Evolutionary conservation across 2,113 vertebrate genomes (phyloP).

Genomic region (Nicator chloris): DNA sequence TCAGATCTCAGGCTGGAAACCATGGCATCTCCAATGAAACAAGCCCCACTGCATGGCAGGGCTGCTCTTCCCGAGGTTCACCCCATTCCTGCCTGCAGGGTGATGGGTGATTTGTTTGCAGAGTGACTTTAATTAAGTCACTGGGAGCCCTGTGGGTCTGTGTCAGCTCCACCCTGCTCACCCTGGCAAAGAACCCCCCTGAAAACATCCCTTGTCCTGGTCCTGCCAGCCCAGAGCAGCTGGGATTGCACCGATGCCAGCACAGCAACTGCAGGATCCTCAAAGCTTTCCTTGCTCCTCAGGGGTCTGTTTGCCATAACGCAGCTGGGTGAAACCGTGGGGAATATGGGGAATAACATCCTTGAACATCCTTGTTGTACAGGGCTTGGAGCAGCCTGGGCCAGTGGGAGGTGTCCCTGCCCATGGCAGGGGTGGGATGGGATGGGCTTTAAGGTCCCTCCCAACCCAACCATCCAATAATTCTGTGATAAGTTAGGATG

Average conservation of each 20-base stretch:
- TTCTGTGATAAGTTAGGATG: neutral
- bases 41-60: neutral
- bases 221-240: neutral
- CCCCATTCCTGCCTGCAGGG: neutral
- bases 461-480: neutral
- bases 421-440: rapidly evolving
- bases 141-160: neutral
- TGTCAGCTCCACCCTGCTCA: neutral
- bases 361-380: neutral
- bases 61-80: neutral
- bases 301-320: neutral
- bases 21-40: neutral
- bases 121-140: neutral
- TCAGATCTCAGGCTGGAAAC: neutral
- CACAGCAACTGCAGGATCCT: neutral
- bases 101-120: neutral
- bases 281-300: neutral
- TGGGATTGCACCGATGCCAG: neutral
- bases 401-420: neutral
- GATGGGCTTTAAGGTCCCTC: neutral
- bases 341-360: neutral
- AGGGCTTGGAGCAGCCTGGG: neutral
- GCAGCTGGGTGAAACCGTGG: neutral
- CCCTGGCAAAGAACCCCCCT: neutral
- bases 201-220: neutral